Evolutionary conservation across 2,888 invertebrate genomes (phyloP).

Genomic region (Synergus gifuensis): DNA sequence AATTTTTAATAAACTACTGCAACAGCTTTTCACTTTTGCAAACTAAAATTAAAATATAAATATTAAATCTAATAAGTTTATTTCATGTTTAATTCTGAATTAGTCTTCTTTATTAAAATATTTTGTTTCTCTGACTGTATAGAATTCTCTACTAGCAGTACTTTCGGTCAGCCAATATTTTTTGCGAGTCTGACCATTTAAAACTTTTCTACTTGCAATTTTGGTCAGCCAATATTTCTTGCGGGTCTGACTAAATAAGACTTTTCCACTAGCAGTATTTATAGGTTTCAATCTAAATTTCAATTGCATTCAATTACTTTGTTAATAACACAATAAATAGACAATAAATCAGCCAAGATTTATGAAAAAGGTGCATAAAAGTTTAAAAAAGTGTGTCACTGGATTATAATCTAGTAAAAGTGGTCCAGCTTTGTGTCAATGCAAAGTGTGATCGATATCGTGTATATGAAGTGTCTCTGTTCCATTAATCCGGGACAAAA

Average conservation of each 20-base stretch:
- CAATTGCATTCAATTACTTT: not conserved
- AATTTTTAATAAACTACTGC: not conserved
- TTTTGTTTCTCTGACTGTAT: not conserved
- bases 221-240: not conserved
- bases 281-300: not conserved
- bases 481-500: slow-evolving; percentile 14
- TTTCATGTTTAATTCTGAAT: not conserved
- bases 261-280: not conserved
- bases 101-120: not conserved
- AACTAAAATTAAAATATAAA: not conserved
- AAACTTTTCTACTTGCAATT: not conserved
- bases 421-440: not conserved
- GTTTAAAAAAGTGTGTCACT: not conserved
- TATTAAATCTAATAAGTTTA: not conserved
- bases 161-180: not conserved
- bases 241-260: not conserved
- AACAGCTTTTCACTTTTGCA: not conserved
- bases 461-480: not conserved
- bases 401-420: not conserved
- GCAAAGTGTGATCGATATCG: not conserved
- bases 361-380: not conserved
- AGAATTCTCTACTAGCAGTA: not conserved
- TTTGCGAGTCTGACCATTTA: not conserved
- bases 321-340: not conserved
- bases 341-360: not conserved